Base-by-base conservation (phyloP, 2,888 invertebrate species). In the Cataglyphis rosenhaueri region DNA sequence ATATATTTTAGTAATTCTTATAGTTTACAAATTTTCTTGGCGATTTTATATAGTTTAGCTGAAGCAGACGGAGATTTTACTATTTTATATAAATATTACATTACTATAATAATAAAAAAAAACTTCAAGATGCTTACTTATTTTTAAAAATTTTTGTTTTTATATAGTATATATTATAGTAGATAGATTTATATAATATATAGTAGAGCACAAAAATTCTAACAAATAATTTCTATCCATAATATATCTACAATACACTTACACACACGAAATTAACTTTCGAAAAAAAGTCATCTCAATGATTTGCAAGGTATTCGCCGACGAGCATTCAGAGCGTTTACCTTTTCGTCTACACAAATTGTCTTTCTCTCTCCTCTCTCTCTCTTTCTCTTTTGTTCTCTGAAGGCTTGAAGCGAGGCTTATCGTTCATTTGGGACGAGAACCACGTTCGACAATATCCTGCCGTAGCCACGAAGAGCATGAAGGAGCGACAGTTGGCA, bases 361-460 rank as follows among this genome's bases (percentile, higher is more conserved):
- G 29, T 18, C 41, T 0, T 15, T 9, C 38, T 48, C 48, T 18
- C 12, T 25, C 29, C 48, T 18, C 12, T 25, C 59, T 29, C n/a
- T 48, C 5, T 21, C 10, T 35, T 0, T 48, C 1, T 68, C n/a
- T 12, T 5, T 48, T 8, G 2, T 52, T 52, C 9, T 15, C 35
- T 18, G 8, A 35, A 32, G 12, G n/a, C 65, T 55, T 35, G 25
- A 35, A 18, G 41, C 18, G 38, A 41, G 12, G 78, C 41, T 29
- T 79, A 57, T 66, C 68, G 44, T 68, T 84, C 74, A 84, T 76
- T 83, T 82, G 70, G 57, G 78, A 75, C 64, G 79, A 84, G 75
- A 66, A 78, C 83, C 84, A 71, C 81, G 79, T 73, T 66, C 71
- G 71, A 62, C 78, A 52, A 83, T 84, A 85, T 85, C 62, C 59